Base-by-base conservation (phyloP, 2,113 vertebrate species). In the Pterophyllum scalare region DNA sequence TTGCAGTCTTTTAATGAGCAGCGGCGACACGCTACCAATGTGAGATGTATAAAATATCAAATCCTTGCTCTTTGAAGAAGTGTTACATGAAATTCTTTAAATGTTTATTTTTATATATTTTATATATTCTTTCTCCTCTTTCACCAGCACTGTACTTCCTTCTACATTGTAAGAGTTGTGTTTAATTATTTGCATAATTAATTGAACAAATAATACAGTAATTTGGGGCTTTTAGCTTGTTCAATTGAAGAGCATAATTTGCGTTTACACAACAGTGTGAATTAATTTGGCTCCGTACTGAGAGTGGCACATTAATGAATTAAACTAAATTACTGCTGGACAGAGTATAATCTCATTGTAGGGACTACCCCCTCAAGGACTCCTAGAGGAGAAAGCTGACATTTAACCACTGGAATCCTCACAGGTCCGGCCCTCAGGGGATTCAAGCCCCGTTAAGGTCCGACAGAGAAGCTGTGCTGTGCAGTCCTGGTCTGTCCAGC, bases 191-290 rank as follows among this genome's bases (percentile, higher is more conserved):
- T 86, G 61, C 54, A 67, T 9, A 64, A 58, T 83, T 57, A 77
- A 79, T 72, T 33, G 1, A 77, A 81, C 65, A 82, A 84, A 82
- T 87, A 46, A 43, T 65, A 43, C 72, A 54, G 60, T 87, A 76
- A 81, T 81, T 81, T 79, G 7, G 52, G 57, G 86, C 86, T 91
- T 92, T 90, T 92, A 91, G 72, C 62, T 82, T 74, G 26, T 89
- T 61, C 61, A 92, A 72, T 62, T 85, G 59, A 83, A 87, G 76
- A 85, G 83, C 13, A 72, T 90, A 91, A 88, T 87, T 82, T 87
- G 24, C 57, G 38, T 77, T 82, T 40, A 74, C 76, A 57, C 74
- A 75, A 60, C 57, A 59, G 54, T 62, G 56, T 81, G 24, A 86
- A 56, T 62, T 59, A 64, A 79, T 86, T 75, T 91, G 84, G 79